Percentiles rank a stretch among this genome's conserved stretches.
Evolutionary conservation across 2,797 vertebrate species (phyloP).

Genomic region (Characodon lateralis): DNA sequence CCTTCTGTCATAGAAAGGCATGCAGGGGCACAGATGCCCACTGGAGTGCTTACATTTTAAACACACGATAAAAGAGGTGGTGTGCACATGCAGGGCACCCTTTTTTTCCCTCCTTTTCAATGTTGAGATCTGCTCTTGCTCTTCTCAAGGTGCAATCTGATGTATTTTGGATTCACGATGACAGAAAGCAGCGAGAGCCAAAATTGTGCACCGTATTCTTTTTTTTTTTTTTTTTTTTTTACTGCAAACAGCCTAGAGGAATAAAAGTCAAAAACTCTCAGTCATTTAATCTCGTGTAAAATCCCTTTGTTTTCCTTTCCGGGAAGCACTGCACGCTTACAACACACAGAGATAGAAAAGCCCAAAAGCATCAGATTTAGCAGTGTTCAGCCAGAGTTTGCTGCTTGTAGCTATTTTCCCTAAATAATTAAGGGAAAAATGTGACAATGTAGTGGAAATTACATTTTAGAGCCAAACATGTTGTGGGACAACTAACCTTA

Average conservation of each 20-base stretch:
- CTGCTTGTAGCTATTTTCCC: slow-evolving; percentile 22
- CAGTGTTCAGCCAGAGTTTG: slow-evolving; percentile 18
- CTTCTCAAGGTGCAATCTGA: neutral
- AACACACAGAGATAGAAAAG: slow-evolving; percentile 1
- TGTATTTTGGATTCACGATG: neutral
- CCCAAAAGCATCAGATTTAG: slow-evolving; percentile 18
- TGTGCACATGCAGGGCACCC: slow-evolving; percentile 12
- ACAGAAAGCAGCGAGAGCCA: slow-evolving; percentile 11
- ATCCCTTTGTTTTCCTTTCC: slow-evolving; percentile 56
- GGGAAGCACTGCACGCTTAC: slow-evolving; percentile 15
- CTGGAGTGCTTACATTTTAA: neutral
- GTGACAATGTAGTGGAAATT: slow-evolving; percentile 30
- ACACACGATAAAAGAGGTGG: slow-evolving; percentile 6
- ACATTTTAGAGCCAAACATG: neutral
- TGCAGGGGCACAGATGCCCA: slow-evolving; percentile 32
- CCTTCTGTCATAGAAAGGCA: slow-evolving; percentile 22
- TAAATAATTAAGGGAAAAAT: slow-evolving; percentile 15
- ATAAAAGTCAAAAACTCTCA: slow-evolving; percentile 59
- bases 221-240: slow-evolving; percentile 3
- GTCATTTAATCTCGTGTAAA: slow-evolving; percentile 55
- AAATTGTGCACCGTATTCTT: neutral
- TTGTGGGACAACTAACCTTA: neutral
- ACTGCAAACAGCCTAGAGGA: slow-evolving; percentile 52
- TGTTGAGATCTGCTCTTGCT: slow-evolving; percentile 5
- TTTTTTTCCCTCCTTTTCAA: neutral